Evolutionary conservation across 2,113 vertebrate genomes (phyloP).

Genomic region (Cynocephalus volans): DNA sequence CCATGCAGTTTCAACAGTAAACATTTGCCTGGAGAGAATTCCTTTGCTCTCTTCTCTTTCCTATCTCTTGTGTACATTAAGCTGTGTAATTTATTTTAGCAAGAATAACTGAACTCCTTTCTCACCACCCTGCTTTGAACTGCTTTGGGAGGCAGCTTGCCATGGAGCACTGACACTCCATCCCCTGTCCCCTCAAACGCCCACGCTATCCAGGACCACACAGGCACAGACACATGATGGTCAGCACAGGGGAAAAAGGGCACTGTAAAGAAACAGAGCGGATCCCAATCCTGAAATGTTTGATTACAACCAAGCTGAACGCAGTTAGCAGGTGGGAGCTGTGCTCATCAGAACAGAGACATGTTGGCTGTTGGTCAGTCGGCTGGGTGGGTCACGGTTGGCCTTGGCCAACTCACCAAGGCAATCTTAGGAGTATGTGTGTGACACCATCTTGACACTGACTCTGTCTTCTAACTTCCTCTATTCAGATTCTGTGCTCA

Average conservation of each 20-base stretch:
- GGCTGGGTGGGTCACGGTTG: neutral
- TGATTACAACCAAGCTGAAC: neutral
- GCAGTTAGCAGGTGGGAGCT: neutral
- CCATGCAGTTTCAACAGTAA: slow-evolving; percentile 49
- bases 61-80: slow-evolving; percentile 60
- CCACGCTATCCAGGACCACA: neutral
- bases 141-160: neutral
- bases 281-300: neutral
- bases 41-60: slow-evolving; percentile 12
- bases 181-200: neutral
- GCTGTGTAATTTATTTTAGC: slow-evolving; percentile 63
- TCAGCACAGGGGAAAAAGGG: neutral
- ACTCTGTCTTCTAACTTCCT: neutral
- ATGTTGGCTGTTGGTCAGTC: neutral
- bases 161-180: neutral
- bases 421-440: rapidly evolving
- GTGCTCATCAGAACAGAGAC: neutral
- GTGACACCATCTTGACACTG: neutral
- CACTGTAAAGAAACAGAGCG: neutral
- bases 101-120: neutral
- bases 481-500: neutral
- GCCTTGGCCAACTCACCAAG: neutral
- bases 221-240: neutral
- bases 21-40: slow-evolving; percentile 63
- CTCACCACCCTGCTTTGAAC: neutral